Evolutionary conservation across 2,113 vertebrate species (phyloP).

Genomic region (Pelecanus crispus): DNA sequence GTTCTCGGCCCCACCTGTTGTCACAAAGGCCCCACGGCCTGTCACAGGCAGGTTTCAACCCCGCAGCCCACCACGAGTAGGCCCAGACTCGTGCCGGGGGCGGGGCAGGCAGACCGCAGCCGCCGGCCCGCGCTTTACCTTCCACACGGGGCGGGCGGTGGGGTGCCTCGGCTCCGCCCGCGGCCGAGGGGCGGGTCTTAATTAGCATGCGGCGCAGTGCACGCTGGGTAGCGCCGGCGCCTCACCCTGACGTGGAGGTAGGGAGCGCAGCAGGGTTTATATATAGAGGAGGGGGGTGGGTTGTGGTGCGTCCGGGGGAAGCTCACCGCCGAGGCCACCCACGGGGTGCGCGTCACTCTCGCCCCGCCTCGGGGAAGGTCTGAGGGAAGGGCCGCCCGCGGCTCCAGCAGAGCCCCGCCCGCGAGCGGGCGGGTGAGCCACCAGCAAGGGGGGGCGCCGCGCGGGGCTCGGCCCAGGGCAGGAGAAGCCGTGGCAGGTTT

Average conservation of each 20-base stretch:
- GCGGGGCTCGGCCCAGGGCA: constrained; percentile 1
- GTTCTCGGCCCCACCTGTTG: too few species aligned
- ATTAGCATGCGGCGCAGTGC: accelerated
- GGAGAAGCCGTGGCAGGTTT: not conserved
- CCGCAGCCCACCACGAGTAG: too few species aligned
- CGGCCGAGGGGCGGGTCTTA: accelerated
- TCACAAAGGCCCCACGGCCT: too few species aligned
- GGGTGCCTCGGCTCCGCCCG: accelerated
- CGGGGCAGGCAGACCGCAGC: too few species aligned
- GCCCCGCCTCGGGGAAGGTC: constrained; percentile 56
- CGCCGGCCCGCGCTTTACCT: accelerated
- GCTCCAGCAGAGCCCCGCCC: constrained; percentile 10
- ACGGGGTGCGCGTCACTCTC: constrained; percentile 31
- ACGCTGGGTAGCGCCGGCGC: accelerated
- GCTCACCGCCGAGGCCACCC: constrained; percentile 45
- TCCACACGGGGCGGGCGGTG: accelerated
- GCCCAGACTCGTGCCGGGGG: too few species aligned
- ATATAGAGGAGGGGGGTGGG: accelerated
- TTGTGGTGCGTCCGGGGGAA: not conserved
- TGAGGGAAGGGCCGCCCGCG: constrained; percentile 23
- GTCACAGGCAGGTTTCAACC: too few species aligned
- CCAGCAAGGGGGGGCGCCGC: constrained; percentile 47
- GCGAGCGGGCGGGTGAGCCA: constrained; percentile 19
- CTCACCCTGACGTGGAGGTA: accelerated
- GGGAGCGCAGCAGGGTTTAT: accelerated